These are phyloP conservation scores for Enteromius treurensis DNA, from an alignment of 2,797 vertebrate species.

Conservation along the genomic window DNA sequence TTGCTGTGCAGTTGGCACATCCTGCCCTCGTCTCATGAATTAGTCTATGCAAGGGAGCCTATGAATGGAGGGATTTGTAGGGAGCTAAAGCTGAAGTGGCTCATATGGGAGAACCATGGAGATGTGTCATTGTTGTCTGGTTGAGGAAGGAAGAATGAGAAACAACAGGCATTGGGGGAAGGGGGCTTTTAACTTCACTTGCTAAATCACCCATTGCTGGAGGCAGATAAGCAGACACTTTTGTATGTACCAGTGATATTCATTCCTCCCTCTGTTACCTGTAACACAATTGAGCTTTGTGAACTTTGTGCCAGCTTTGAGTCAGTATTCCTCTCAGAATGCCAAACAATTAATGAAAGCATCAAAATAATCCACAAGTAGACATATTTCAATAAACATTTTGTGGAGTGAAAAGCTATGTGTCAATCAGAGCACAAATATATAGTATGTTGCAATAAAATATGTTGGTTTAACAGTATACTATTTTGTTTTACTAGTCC, in stretches of 20 bases:
- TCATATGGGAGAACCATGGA: slow-evolving; percentile 43
- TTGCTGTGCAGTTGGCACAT: slow-evolving; percentile 52
- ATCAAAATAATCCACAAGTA: neutral
- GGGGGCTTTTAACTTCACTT: neutral
- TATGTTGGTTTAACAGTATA: neutral
- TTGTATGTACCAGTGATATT: neutral
- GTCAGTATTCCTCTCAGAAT: neutral
- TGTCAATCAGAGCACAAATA: neutral
- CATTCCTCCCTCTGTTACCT: slow-evolving; percentile 13
- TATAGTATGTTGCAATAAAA: neutral
- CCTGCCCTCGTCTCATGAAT: slow-evolving; percentile 43
- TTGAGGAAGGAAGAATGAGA: slow-evolving; percentile 16
- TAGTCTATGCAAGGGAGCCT: slow-evolving; percentile 41
- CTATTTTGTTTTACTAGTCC: slow-evolving; percentile 77
- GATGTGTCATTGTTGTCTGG: slow-evolving; percentile 46
- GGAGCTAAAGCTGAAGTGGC: slow-evolving; percentile 47
- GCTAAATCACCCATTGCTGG: slow-evolving; percentile 4
- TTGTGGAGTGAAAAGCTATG: neutral
- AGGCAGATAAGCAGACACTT: slow-evolving; percentile 8
- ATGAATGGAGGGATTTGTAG: slow-evolving; percentile 56
- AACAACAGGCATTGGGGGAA: slow-evolving; percentile 12
- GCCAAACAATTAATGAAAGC: neutral
- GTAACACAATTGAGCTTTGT: neutral
- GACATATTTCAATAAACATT: neutral
- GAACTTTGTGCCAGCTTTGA: neutral